Base-by-base conservation (phyloP, 2,797 vertebrate genomes). In the Aphelocoma californica region DNA sequence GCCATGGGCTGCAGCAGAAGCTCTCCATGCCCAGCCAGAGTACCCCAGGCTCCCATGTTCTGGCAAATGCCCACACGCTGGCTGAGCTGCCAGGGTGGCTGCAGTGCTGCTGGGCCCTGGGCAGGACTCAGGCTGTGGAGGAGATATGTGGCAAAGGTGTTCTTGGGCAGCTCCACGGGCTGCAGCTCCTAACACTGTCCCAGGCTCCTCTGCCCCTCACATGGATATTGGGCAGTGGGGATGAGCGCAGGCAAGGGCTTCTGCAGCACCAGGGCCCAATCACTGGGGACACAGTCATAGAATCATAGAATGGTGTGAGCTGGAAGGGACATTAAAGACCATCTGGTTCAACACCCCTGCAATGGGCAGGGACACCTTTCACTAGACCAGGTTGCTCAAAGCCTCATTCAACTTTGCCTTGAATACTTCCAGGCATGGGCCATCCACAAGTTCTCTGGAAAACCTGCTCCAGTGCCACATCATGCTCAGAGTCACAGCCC, bases 31-130 rank as follows among this genome's bases (percentile, higher is more conserved):
- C 36, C 21, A 28, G 19, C 24, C 17, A 36, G 25, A 67, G 51
- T 11, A 28, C 13, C 31, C 10, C 8, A 31, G 45, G 62, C 21
- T 66, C 36, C 32, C 4, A 3, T 7, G 18, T 64, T 21, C 44
- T 54, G 40, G 14, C 19, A 71, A 71, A 45, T 0, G 0, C 16
- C 31, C 29, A 25, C 9, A 17, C 0, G 1, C 48, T 34, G 34
- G 34, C 58, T 12, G 12, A 20, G 25, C 40, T 20, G 6, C 26
- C 38, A n/a, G 18, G 12, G 12, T 6, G 9, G 26, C 53, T 56
- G 47, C 26, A 36, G 8, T 26, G 71, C 29, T 38, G 7, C 19
- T 0, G 3, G 18, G 16, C 12, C 56, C n/a, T 7, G 6, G 38
- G 20, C 18, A 29, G 12, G 36, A 17, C 36, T 31, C 47, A 25